A percentile compares a stretch with the other conserved stretches of the same genome.
These are phyloP conservation scores for Corythucha ciliata DNA, from an alignment of 2,888 invertebrate genomes.

Conservation along the genomic window DNA sequence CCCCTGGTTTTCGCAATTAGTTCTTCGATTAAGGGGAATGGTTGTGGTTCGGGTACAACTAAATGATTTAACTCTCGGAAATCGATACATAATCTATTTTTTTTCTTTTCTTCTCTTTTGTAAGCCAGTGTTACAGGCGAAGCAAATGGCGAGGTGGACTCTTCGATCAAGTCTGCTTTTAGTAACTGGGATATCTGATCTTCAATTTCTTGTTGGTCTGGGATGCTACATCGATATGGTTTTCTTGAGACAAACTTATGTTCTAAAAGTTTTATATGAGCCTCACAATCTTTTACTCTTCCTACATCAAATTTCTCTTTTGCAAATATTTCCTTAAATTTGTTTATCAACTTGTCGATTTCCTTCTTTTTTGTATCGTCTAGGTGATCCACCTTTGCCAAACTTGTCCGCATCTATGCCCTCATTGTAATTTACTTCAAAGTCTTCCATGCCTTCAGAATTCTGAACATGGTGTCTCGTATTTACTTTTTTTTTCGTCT, in stretches of 20 bases:
- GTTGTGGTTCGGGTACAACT: constrained; percentile 24
- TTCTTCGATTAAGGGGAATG: constrained; percentile 27
- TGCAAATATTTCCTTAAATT: constrained; percentile 14
- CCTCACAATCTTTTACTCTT: constrained; percentile 13
- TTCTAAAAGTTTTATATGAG: constrained; percentile 16
- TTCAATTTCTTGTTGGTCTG: constrained; percentile 26
- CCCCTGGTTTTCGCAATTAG: constrained; percentile 21
- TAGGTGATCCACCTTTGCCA: constrained; percentile 3
- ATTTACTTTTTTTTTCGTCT: too few species aligned
- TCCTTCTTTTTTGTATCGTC: constrained; percentile 1
- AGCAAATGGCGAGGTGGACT: constrained; percentile 16
- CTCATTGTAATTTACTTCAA: constrained; percentile 8
- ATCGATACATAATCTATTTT: constrained; percentile 18
- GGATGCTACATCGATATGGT: constrained; percentile 24
- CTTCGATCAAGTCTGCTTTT: constrained; percentile 16
- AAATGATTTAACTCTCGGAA: constrained; percentile 18
- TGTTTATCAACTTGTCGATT: background rate
- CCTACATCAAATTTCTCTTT: constrained; percentile 24
- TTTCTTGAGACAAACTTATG: constrained; percentile 24
- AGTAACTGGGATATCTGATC: constrained; percentile 16
- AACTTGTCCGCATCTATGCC: background rate
- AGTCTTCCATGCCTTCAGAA: background rate
- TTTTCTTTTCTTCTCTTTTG: constrained; percentile 5
- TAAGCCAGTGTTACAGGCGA: constrained; percentile 15
- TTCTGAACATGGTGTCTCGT: too few species aligned